Evolutionary conservation across 92 coral and sea anemone genomes (phyloP).

Genomic region (Parazoanthus darwini): DNA sequence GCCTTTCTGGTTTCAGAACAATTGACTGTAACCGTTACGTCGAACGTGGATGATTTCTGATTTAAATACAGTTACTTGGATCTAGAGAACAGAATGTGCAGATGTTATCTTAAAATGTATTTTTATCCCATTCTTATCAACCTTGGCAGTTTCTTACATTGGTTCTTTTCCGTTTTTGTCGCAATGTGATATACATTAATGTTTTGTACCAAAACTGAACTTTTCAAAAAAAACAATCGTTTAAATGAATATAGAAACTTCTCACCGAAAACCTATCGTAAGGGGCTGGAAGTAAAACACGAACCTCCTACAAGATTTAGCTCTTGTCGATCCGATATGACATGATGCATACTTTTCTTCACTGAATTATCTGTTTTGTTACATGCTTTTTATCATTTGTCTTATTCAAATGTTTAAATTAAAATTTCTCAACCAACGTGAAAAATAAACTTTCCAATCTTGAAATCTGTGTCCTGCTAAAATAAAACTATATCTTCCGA

Average conservation of each 20-base stretch:
- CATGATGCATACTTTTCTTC: too few species aligned
- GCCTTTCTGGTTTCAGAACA: background rate
- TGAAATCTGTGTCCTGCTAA: background rate
- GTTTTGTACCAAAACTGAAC: background rate
- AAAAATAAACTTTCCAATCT: too few species aligned
- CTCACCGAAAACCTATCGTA: background rate
- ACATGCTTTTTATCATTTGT: background rate
- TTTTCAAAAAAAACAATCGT: background rate
- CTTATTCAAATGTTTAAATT: too few species aligned
- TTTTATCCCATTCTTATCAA: background rate
- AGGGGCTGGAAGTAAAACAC: background rate
- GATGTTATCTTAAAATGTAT: background rate
- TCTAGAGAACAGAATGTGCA: background rate
- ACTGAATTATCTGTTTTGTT: background rate
- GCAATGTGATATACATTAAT: background rate
- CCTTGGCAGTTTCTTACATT: background rate
- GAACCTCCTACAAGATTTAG: background rate
- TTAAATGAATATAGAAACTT: too few species aligned
- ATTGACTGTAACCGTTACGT: background rate
- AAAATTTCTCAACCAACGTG: background rate
- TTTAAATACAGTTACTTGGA: background rate
- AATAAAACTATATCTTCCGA: background rate
- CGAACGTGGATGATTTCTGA: background rate
- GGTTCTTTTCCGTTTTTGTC: too few species aligned
- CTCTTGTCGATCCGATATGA: background rate